A percentile compares a stretch with the other conserved stretches of the same genome.
These are phyloP conservation scores for Ceratina japonica DNA, from an alignment of 1,140 invertebrate species.

Conservation along the genomic window DNA sequence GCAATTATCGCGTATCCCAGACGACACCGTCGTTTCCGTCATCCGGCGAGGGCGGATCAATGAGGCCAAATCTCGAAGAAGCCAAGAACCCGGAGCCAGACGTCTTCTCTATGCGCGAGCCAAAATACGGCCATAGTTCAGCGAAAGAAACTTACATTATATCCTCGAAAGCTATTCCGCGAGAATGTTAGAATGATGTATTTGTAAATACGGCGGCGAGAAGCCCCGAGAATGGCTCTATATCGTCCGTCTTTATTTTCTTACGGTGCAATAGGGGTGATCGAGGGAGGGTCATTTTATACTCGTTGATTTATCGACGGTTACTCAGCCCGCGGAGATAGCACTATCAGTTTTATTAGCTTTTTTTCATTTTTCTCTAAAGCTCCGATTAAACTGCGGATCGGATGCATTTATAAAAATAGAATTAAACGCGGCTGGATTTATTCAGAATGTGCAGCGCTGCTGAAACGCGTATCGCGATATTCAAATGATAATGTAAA, in stretches of 20 bases:
- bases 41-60: slow-evolving; percentile 18
- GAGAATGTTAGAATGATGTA: slow-evolving; percentile 7
- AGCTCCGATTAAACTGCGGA: no score
- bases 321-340: neutral
- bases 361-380: no score
- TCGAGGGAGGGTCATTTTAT: no score
- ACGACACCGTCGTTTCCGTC: slow-evolving; percentile 13
- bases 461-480: no score
- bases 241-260: slow-evolving; percentile 15
- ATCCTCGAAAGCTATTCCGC: slow-evolving; percentile 25
- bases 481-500: no score
- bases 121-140: slow-evolving; percentile 14
- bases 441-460: no score
- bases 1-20: slow-evolving; percentile 33
- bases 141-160: neutral
- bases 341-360: neutral
- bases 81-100: slow-evolving; percentile 27
- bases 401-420: no score
- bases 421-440: no score
- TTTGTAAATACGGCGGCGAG: slow-evolving; percentile 10
- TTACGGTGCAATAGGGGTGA: neutral
- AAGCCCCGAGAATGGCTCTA: neutral
- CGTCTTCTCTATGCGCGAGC: slow-evolving; percentile 18
- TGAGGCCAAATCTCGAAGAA: slow-evolving; percentile 62
- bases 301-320: neutral